These are phyloP conservation scores for Ypsolopha scabrella DNA, from an alignment of 2,888 invertebrate genomes.

Conservation along the genomic window DNA sequence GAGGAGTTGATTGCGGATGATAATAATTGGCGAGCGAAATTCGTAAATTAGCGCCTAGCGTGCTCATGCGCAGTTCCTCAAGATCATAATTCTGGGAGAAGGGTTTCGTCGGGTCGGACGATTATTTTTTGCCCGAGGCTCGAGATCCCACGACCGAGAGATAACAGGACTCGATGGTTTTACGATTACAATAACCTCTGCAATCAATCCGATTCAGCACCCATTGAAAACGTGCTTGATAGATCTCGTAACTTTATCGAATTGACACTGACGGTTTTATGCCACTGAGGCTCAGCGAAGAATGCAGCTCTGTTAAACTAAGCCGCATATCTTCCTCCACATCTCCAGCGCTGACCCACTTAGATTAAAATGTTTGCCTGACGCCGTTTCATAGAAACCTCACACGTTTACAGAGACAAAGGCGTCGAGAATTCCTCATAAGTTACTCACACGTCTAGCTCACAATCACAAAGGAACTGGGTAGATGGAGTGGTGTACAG, in stretches of 20 bases:
- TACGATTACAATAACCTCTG: constrained; percentile 1
- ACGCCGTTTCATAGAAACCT: neutral
- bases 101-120: neutral
- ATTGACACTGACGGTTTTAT: too few species aligned
- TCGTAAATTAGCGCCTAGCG: constrained; percentile 31
- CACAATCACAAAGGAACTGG: neutral
- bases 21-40: constrained; percentile 29
- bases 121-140: constrained; percentile 6
- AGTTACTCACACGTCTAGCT: constrained; percentile 3
- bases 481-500: neutral
- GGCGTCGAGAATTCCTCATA: constrained; percentile 4
- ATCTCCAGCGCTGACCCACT: too few species aligned
- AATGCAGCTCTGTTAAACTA: too few species aligned
- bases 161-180: constrained; percentile 6
- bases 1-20: neutral
- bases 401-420: neutral
- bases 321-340: too few species aligned
- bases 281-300: too few species aligned
- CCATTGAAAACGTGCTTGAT: too few species aligned
- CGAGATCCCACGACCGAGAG: constrained; percentile 6
- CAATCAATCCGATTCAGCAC: too few species aligned
- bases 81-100: constrained; percentile 4
- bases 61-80: constrained; percentile 19
- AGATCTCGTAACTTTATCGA: too few species aligned
- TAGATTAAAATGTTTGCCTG: too few species aligned